Conservation (phyloP, 2,888 invertebrate species). For the Matsumyia berberina region DNA sequence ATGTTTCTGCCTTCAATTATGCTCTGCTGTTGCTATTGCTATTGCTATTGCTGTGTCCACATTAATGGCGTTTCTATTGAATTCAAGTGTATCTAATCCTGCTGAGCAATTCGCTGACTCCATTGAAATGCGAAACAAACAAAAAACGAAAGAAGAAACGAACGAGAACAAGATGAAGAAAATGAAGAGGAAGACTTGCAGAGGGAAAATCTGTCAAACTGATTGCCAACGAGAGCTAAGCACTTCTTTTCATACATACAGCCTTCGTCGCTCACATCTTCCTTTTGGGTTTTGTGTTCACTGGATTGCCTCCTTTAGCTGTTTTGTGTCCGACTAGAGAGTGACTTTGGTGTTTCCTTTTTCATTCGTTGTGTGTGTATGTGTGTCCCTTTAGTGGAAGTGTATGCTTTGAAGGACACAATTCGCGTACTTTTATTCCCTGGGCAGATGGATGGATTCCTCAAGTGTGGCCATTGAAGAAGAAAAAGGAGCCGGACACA, state of each 20-base stretch:
- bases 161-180: not conserved
- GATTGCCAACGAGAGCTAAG: slow-evolving; percentile 40
- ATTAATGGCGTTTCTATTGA: slow-evolving; percentile 59
- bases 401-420: slow-evolving; percentile 37
- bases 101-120: slow-evolving; percentile 47
- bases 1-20: slow-evolving; percentile 33
- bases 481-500: no score
- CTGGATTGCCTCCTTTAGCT: not conserved
- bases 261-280: slow-evolving; percentile 7
- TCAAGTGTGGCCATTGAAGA: slow-evolving; percentile 38
- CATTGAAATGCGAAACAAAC: slow-evolving; percentile 7
- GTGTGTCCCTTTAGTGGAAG: not conserved
- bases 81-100: slow-evolving; percentile 62
- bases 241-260: slow-evolving; percentile 1
- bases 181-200: not conserved
- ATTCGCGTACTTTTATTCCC: slow-evolving; percentile 22
- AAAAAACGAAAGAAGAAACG: not conserved
- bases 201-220: slow-evolving; percentile 35
- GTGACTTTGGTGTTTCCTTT: slow-evolving; percentile 8
- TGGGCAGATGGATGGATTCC: slow-evolving; percentile 15
- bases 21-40: not conserved
- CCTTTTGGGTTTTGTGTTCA: not conserved
- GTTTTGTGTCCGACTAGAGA: not conserved
- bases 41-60: slow-evolving; percentile 28
- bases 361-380: not conserved